Evolutionary conservation across 2,113 vertebrate genomes (phyloP), one percentile per base, ranked within the genome.

Genomic region (Nansenia antarctica): DNA sequence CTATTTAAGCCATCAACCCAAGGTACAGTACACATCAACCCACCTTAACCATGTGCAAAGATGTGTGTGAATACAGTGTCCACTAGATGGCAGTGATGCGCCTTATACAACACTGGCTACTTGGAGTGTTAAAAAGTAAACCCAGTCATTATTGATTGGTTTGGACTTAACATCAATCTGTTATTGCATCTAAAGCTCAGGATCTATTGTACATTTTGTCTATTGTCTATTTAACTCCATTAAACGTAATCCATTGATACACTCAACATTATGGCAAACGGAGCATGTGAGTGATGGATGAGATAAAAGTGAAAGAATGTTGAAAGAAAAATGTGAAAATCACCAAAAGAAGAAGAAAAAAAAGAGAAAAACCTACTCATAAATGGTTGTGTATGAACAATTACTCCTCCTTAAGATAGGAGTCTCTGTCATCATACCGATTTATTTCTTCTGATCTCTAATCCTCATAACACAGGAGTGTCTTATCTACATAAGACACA

Each of bases 51-150:
- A 31, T 54, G 14, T 57, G 82, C 80, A 24, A 8, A 35, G 22
- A 31, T 65, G 18, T 29, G 9, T 30, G 26, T 59, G 18, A 3
- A 26, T 29, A 5, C 12, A 12, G 35, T 15, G 22, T 5, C 58
- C 67, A 70, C 79, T 69, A 78, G 88, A 49, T 85, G 82, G 74
- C 76, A 85, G 69, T 85, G 60, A 27, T 75, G 55, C 59, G 11
- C 73, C 77, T 74, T n/a, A 27, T 26, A 54, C 0, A 62, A 62
- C 1, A 0, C n/a, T n/a, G n/a, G n/a, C n/a, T n/a, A n/a, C n/a
- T n/a, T n/a, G n/a, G n/a, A n/a, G n/a, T n/a, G n/a, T n/a, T n/a
- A n/a, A n/a, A n/a, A n/a, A n/a, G n/a, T n/a, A n/a, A n/a, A n/a
- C n/a, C n/a, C n/a, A n/a, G n/a, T n/a, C n/a, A n/a, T n/a, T n/a